Evolutionary conservation across 2,797 vertebrate genomes (phyloP), one percentile per base, ranked within the genome.

Genomic region (Phalloptychus januarius): DNA sequence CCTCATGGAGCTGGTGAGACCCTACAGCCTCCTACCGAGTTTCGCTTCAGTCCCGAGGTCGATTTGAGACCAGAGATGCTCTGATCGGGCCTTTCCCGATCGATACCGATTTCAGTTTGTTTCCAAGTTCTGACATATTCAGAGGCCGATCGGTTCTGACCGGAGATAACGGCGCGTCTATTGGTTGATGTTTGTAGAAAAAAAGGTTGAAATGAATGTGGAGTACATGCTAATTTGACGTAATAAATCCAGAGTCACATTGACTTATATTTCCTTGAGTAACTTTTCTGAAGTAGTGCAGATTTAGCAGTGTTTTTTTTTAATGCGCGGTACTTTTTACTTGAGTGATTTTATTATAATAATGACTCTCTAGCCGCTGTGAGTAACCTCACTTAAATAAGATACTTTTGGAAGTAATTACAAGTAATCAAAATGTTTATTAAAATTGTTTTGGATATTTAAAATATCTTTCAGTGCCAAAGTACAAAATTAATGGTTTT

Each of bases 1-100:
- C 85, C 97, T 99, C 92, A 99, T 98, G 98, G 97, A 99, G 94
- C 95, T 99, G 96, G 98, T 98, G 94, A 87, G 91, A 33, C 33
- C 45, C 33, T 7, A 5, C 11, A 13, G 3, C 20, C 36, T 25
- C 2, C 1, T 3, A 25, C 36, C 12, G 5, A 42, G n/a, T 7
- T 13, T 69, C 10, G 42, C 1, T 69, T 40, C 38, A 23, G 38
- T 12, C 38, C 65, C 6, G 38, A 69, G 36, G 25, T 42, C 42
- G 38, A n/a, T 6, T 11, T 69, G 65, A 25, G 11, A n/a, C 38
- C n/a, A 13, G 36, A 25, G 38, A n/a, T 67, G 18, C 33, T 4
- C 33, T 40, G 36, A 23, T 40, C 42, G 2, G 20, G 38, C 38
- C 5, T 67, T 67, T 40, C 11, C 38, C 25, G 10, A 23, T 25